phyloP scores from a whole-genome alignment of 2,113 vertebrate genomes.

The Brachirus orientalis region DNA sequence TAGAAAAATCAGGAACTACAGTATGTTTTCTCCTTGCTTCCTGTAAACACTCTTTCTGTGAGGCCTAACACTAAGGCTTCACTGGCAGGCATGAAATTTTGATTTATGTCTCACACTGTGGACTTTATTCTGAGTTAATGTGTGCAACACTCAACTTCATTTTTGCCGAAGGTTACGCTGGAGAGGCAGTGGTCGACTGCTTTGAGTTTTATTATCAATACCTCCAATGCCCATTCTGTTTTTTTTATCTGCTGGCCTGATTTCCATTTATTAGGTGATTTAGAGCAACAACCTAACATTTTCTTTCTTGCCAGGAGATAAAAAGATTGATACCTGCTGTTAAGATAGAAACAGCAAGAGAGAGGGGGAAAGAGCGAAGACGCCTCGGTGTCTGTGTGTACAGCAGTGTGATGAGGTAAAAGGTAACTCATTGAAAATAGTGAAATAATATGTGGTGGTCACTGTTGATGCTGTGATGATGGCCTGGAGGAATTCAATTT shows the following conservation, averaged over 20 bases:
- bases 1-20: conserved; percentile 18
- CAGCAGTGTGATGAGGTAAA: too few species aligned
- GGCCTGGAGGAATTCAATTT: too few species aligned
- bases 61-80: conserved; percentile 11
- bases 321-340: not conserved
- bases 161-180: conserved; percentile 23
- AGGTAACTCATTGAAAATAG: too few species aligned
- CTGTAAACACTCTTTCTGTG: conserved; percentile 31
- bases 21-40: conserved; percentile 16
- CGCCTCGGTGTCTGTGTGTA: not conserved
- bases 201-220: conserved; percentile 1
- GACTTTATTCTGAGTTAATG: conserved; percentile 31
- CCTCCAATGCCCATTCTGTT: not conserved
- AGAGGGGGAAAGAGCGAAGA: not conserved
- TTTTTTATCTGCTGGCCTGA: conserved; percentile 9
- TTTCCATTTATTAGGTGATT: conserved; percentile 14
- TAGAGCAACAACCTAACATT: conserved; percentile 16
- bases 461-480: too few species aligned
- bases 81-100: too few species aligned
- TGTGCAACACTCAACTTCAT: not conserved
- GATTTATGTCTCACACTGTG: conserved; percentile 34
- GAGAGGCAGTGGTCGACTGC: conserved; percentile 9
- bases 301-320: not conserved
- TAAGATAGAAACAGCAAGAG: not conserved
- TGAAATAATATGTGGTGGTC: too few species aligned